Percentiles rank a stretch among this genome's conserved stretches.
phyloP scores from a whole-genome alignment of 2,113 vertebrate species.

The Pavo muticus region DNA sequence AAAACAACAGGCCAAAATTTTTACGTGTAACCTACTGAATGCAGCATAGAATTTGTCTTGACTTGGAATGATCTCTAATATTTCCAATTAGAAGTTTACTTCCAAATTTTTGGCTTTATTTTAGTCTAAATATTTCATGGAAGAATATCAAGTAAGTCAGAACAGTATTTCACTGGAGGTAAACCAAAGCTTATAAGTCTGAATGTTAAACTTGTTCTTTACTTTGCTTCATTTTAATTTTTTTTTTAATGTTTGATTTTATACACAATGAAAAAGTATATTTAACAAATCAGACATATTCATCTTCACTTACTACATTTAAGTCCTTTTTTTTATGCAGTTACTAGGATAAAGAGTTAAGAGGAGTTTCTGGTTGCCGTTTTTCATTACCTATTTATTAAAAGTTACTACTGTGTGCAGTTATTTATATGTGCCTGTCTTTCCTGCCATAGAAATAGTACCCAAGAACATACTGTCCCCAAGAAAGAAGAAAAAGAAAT shows the following conservation, averaged over 20 bases:
- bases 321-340: not conserved
- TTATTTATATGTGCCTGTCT: not conserved
- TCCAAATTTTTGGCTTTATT: constrained; percentile 7
- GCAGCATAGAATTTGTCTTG: not conserved
- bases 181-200: not conserved
- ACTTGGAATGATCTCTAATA: not conserved
- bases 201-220: not conserved
- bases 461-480: not conserved
- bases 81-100: not conserved
- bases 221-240: not conserved
- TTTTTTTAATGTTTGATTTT: not conserved
- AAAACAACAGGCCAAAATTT: not conserved
- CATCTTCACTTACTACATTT: not conserved
- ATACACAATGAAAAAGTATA: not conserved
- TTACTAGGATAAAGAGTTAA: not conserved
- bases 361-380: not conserved
- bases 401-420: not conserved
- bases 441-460: not conserved
- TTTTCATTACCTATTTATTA: not conserved
- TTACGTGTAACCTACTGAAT: not conserved
- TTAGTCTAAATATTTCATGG: constrained; percentile 7
- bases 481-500: not conserved
- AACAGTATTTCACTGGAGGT: not conserved
- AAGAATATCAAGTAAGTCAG: not conserved
- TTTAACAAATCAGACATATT: not conserved